Conservation (phyloP, 2,113 vertebrate genomes). For the Romanogobio albipinnatus region DNA sequence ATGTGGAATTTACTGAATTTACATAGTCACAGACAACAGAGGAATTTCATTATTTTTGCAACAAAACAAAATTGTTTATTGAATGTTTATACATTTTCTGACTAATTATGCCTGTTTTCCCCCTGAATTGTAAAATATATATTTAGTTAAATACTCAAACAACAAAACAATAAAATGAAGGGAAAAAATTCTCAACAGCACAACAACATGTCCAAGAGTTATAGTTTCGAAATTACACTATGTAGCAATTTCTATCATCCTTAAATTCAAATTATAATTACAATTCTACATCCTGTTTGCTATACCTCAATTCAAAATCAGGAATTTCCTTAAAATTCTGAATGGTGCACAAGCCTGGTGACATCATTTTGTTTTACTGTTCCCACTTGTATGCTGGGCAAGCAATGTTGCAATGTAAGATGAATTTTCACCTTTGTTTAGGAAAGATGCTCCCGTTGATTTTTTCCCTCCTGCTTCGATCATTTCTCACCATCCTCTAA, state of each 20-base stretch:
- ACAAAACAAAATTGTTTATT: not conserved
- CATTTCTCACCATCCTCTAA: conserved; percentile 39
- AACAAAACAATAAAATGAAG: not conserved
- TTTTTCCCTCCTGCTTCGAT: conserved; percentile 40
- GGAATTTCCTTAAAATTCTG: not conserved
- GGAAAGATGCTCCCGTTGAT: conserved; percentile 43
- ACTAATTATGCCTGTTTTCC: not conserved
- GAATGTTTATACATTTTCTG: not conserved
- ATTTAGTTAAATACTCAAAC: not conserved
- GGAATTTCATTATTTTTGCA: not conserved
- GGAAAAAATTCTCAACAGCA: too few species aligned
- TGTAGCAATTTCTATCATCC: not conserved
- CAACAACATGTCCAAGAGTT: not conserved
- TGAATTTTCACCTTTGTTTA: conserved; percentile 36
- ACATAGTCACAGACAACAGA: not conserved
- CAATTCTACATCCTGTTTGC: not conserved
- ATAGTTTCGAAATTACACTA: not conserved
- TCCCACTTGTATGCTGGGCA: not conserved
- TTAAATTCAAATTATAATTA: not conserved
- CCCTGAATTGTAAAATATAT: not conserved
- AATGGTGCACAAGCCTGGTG: not conserved
- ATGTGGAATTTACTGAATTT: not conserved
- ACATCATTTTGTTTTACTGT: not conserved
- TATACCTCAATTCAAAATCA: not conserved
- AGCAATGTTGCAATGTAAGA: not conserved